Conservation (phyloP, 1,140 invertebrate genomes). For the Drosophila bocqueti region DNA sequence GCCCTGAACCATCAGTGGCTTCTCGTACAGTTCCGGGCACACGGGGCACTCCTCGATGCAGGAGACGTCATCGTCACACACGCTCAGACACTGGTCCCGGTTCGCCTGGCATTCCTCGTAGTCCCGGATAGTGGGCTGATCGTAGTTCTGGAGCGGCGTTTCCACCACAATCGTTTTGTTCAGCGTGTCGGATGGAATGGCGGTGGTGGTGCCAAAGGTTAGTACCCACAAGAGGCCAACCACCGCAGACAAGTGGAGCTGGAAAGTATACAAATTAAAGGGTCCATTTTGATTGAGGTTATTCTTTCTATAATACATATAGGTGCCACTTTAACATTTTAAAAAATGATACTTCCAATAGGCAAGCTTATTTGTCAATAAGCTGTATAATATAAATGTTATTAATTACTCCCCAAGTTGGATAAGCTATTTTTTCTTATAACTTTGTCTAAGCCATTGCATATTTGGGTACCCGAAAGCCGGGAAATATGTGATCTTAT, state of each 20-base stretch:
- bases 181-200: background rate
- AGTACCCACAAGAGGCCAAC: constrained; percentile 42
- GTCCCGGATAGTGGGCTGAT: constrained; percentile 66
- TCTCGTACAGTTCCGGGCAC: constrained; percentile 65
- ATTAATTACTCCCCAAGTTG: too few species aligned
- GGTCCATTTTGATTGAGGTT: background rate
- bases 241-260: background rate
- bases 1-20: constrained; percentile 72
- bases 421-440: too few species aligned
- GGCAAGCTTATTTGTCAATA: too few species aligned
- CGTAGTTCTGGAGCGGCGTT: constrained; percentile 70
- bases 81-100: constrained; percentile 46
- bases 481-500: constrained; percentile 15
- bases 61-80: constrained; percentile 17
- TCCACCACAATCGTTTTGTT: constrained; percentile 68
- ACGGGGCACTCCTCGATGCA: constrained; percentile 61
- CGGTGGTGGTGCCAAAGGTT: background rate
- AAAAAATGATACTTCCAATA: background rate
- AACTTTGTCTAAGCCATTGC: too few species aligned
- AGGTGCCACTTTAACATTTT: background rate
- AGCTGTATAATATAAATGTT: too few species aligned
- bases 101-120: constrained; percentile 67
- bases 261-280: background rate
- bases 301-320: background rate
- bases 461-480: background rate